Percentiles rank a stretch among this genome's conserved stretches.
These are phyloP conservation scores for Chiloscyllium punctatum DNA, from an alignment of 2,797 vertebrate species.

Conservation along the genomic window DNA sequence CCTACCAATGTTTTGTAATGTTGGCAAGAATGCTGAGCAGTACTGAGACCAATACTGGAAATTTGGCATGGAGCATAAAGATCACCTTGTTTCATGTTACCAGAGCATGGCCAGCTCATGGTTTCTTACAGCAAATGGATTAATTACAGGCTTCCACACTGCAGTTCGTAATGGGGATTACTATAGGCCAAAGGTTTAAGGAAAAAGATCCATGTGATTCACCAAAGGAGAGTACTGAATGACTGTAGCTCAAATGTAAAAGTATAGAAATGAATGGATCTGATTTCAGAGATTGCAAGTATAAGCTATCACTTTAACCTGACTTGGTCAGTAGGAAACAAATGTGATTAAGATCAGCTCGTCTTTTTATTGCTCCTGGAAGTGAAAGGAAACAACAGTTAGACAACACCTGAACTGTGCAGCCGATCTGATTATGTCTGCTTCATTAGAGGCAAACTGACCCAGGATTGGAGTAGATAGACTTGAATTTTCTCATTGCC, in stretches of 20 bases:
- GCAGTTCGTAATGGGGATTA: slow-evolving; percentile 1
- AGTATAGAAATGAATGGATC: background rate
- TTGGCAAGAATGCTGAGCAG: background rate
- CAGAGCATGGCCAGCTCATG: slow-evolving; percentile 26
- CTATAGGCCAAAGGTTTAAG: background rate
- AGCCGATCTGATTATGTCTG: background rate
- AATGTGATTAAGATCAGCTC: background rate
- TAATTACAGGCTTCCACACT: background rate
- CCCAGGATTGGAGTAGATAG: background rate
- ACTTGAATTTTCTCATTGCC: background rate
- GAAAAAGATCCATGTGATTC: background rate
- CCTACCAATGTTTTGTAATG: background rate
- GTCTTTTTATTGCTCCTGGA: background rate
- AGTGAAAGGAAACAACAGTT: background rate
- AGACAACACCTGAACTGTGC: background rate
- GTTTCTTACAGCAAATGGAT: slow-evolving; percentile 12
- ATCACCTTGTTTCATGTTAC: slow-evolving; percentile 34
- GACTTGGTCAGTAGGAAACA: background rate
- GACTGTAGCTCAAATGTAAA: background rate
- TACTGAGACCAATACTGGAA: background rate
- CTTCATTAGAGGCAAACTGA: background rate
- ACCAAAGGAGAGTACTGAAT: background rate
- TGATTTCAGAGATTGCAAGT: background rate
- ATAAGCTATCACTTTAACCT: background rate
- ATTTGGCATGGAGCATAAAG: slow-evolving; percentile 4